A percentile compares a stretch with the other conserved stretches of the same genome.
Evolutionary conservation across 2,113 vertebrate species (phyloP).

Genomic region (Gymnorhina tibicen): DNA sequence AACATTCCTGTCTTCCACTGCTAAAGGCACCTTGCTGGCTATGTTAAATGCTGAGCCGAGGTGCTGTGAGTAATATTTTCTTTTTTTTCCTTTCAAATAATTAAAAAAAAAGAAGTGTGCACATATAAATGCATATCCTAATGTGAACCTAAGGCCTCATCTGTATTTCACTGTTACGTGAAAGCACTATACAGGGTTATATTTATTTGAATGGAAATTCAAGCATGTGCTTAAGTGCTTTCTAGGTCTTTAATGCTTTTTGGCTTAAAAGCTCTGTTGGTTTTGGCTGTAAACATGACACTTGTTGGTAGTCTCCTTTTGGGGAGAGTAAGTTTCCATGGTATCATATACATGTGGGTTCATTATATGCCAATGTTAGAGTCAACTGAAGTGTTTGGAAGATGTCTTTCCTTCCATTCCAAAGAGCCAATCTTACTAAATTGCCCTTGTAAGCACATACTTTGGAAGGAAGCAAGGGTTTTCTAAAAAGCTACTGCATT

Average conservation of each 20-base stretch:
- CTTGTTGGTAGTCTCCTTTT: neutral
- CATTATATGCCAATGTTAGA: neutral
- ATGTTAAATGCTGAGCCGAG: neutral
- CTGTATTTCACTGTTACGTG: neutral
- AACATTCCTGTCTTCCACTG: neutral
- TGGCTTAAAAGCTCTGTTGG: neutral
- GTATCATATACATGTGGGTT: neutral
- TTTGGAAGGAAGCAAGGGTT: neutral
- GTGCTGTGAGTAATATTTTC: neutral
- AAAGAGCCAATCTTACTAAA: neutral
- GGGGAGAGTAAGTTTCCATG: neutral
- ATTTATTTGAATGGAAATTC: neutral
- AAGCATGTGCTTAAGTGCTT: neutral
- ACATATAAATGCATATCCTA: neutral
- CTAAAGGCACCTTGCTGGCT: neutral
- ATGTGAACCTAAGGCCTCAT: neutral
- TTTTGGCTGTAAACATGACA: neutral
- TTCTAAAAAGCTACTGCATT: neutral
- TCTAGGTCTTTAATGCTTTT: neutral
- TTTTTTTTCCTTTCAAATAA: neutral
- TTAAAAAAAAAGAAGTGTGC: fast-evolving
- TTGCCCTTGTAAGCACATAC: neutral
- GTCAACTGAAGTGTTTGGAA: neutral
- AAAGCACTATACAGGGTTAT: neutral
- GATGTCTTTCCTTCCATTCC: neutral